Conservation (phyloP, 2,797 vertebrate genomes). For the Acomys russatus region DNA sequence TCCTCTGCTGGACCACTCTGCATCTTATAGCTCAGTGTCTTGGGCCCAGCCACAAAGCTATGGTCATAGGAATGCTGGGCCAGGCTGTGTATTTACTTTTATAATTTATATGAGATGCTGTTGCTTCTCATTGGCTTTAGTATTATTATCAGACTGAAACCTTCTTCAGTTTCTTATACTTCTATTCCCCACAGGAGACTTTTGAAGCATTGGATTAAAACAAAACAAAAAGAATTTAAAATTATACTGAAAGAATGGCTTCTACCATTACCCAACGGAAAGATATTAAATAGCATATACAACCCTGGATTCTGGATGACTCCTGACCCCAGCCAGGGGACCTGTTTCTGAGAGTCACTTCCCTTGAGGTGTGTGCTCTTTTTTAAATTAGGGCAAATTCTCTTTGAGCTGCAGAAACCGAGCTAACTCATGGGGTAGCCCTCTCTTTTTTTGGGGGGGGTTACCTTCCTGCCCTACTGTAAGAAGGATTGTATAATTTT, state of each 20-base stretch:
- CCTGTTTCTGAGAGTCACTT: constrained; percentile 5
- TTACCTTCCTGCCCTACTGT: not conserved
- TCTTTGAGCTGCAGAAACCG: not conserved
- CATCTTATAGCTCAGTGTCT: not conserved
- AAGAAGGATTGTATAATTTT: not conserved
- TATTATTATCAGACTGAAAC: not conserved
- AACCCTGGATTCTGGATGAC: not conserved
- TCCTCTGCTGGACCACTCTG: not conserved
- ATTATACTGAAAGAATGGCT: not conserved
- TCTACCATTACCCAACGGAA: not conserved
- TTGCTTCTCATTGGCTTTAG: not conserved
- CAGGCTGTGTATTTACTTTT: constrained; percentile 6
- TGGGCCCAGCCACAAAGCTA: not conserved
- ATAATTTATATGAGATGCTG: not conserved
- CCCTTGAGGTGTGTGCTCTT: not conserved
- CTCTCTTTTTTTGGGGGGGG: not conserved
- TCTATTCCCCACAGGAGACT: not conserved
- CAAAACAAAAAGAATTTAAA: not conserved
- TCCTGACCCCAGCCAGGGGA: not conserved
- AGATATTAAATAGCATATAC: not conserved
- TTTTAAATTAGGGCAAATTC: not conserved
- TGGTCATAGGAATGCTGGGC: not conserved
- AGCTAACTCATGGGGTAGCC: not conserved
- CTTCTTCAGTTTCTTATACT: constrained; percentile 20
- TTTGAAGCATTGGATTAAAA: not conserved